Evolutionary conservation across 2,888 invertebrate species (phyloP), one percentile per base, ranked within the genome.

Genomic region (Lomographa bimaculata): DNA sequence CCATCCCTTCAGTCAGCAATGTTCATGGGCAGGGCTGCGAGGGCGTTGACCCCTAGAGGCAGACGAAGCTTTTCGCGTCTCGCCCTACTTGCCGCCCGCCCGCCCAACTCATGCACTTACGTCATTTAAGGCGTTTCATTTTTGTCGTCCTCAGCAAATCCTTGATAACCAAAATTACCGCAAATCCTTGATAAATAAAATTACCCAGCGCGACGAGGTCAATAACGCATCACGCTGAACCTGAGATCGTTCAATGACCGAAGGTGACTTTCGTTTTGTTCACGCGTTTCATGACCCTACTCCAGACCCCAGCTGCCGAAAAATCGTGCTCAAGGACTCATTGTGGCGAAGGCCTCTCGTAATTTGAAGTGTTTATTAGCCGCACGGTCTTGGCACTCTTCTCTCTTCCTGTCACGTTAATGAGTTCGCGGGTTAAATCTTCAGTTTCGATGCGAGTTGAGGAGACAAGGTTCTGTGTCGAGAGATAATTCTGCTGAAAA

Each of bases 21-120:
- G 78, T 86, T 86, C 84, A 85, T 75, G 84, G 84, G 82, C 86
- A 84, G 81, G 83, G 82, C 84, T 74, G 64, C 45, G 52, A 71
- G 86, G 81, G 69, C 86, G 72, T 71, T 81, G 87, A 86, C 83
- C 86, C 71, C 71, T 62, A 62, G 62, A 61, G 54, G 71, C 78
- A 83, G 84, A 79, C 85, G 81, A 50, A 76, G 82, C 77, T 78
- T 82, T 80, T 80, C 79, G 77, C 82, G 76, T 81, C 79, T 77
- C 85, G 84, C 81, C 85, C 85, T 84, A 82, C 72, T 79, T 80
- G 80, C 74, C 68, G 67, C 74, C 81, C 73, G 77, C 76, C 76
- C 80, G 81, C 75, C 79, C 71, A 71, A 59, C 74, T 66, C 66
- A 62, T 51, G 51, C 54, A 51, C 45, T 54, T 51, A 58, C 46